Percentiles rank a stretch among this genome's conserved stretches.
These are phyloP conservation scores for Bufo bufo DNA, from an alignment of 2,113 vertebrate species.

Conservation along the genomic window DNA sequence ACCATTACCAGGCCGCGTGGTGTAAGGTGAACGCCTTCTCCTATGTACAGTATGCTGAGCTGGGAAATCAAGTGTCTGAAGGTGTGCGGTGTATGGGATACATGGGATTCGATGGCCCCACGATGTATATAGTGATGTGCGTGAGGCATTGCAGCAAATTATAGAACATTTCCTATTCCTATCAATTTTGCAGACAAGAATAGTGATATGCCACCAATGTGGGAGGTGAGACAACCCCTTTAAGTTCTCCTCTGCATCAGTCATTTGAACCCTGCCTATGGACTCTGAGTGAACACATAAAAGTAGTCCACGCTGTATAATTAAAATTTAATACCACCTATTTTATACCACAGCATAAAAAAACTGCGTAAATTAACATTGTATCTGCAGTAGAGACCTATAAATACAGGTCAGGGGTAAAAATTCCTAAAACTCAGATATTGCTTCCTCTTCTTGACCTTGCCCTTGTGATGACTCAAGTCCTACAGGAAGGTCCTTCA, in stretches of 20 bases:
- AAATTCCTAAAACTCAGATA: not conserved
- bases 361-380: too few relatives aligned
- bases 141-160: not conserved
- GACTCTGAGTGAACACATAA: too few relatives aligned
- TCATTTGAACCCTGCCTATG: too few relatives aligned
- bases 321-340: too few relatives aligned
- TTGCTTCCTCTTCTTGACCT: not conserved
- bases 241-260: too few relatives aligned
- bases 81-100: not conserved
- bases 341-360: too few relatives aligned
- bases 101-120: not conserved
- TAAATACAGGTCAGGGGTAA: too few relatives aligned
- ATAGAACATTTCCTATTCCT: not conserved
- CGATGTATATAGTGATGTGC: not conserved
- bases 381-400: too few relatives aligned
- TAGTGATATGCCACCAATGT: too few relatives aligned
- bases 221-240: too few relatives aligned
- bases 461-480: not conserved
- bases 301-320: too few relatives aligned
- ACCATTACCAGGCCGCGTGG: not conserved
- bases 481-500: not conserved
- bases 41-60: not conserved
- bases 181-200: too few relatives aligned
- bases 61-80: not conserved
- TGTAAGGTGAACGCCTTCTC: not conserved